Percentiles rank a stretch among this genome's conserved stretches.
Conservation (phyloP, 2,113 vertebrate species). For the Hydropotes inermis region DNA sequence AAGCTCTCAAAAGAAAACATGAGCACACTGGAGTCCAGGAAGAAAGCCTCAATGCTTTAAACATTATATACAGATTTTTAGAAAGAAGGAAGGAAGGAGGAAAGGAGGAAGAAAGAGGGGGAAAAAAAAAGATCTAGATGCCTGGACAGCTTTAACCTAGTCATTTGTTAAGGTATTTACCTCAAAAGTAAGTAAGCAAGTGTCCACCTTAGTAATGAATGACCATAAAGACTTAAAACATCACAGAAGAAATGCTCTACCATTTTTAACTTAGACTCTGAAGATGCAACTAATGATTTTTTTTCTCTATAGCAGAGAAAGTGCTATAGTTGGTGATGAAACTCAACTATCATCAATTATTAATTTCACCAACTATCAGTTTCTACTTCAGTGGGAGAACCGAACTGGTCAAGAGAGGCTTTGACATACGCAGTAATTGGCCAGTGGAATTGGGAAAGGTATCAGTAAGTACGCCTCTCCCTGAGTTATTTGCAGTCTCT, state of each 20-base stretch:
- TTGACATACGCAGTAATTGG: slow-evolving; percentile 47
- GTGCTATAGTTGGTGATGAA: neutral
- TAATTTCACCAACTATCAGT: neutral
- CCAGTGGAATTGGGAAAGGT: neutral
- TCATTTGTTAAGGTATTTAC: neutral
- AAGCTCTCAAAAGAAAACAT: neutral
- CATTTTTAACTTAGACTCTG: neutral
- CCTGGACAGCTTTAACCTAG: neutral
- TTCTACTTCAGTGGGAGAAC: neutral
- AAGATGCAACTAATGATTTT: neutral
- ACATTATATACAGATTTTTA: neutral
- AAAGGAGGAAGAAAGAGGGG: no score
- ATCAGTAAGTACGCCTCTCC: slow-evolving; percentile 38
- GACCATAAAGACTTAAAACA: neutral
- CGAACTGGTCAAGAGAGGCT: slow-evolving; percentile 48
- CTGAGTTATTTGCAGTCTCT: slow-evolving; percentile 62
- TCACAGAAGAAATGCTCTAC: neutral
- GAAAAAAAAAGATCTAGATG: neutral
- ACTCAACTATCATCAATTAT: neutral
- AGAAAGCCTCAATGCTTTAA: neutral
- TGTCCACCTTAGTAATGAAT: neutral
- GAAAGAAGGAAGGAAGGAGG: neutral
- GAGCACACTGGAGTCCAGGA: neutral
- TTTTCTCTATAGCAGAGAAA: neutral
- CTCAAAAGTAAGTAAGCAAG: neutral